phyloP scores from a whole-genome alignment of 2,888 invertebrate species.

The Agrochola lota region DNA sequence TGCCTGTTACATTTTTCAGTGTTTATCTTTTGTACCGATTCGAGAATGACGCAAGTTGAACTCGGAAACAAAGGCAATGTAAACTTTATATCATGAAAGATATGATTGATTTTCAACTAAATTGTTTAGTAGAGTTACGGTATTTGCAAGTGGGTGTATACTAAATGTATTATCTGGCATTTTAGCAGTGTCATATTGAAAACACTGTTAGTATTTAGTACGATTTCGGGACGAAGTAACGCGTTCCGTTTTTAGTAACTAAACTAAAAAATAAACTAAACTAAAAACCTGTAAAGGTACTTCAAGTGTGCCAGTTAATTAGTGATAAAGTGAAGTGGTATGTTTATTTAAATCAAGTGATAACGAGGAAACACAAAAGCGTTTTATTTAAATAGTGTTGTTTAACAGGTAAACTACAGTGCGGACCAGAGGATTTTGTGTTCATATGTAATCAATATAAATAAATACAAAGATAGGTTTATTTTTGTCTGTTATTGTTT shows the following conservation, averaged over 20 bases:
- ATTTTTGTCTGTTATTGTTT: conserved; percentile 18
- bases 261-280: conserved; percentile 46
- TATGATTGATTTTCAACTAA: conserved; percentile 66
- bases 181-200: conserved; percentile 88
- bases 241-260: conserved; percentile 42
- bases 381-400: conserved; percentile 24
- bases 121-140: conserved; percentile 38
- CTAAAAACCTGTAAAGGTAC: background rate
- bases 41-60: conserved; percentile 67
- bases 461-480: conserved; percentile 42
- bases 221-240: conserved; percentile 62
- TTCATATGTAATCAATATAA: conserved; percentile 51
- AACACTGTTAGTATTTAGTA: conserved; percentile 80
- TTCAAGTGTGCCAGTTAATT: background rate
- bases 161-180: conserved; percentile 85
- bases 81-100: conserved; percentile 50
- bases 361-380: background rate
- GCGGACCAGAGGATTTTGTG: conserved; percentile 23
- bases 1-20: conserved; percentile 76
- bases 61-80: conserved; percentile 54
- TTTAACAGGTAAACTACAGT: conserved; percentile 62
- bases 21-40: conserved; percentile 79
- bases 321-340: conserved; percentile 41
- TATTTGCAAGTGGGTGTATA: conserved; percentile 60
- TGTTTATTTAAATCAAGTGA: conserved; percentile 15